Conservation (phyloP, 2,113 vertebrate genomes). For the Calyptomena viridis region DNA sequence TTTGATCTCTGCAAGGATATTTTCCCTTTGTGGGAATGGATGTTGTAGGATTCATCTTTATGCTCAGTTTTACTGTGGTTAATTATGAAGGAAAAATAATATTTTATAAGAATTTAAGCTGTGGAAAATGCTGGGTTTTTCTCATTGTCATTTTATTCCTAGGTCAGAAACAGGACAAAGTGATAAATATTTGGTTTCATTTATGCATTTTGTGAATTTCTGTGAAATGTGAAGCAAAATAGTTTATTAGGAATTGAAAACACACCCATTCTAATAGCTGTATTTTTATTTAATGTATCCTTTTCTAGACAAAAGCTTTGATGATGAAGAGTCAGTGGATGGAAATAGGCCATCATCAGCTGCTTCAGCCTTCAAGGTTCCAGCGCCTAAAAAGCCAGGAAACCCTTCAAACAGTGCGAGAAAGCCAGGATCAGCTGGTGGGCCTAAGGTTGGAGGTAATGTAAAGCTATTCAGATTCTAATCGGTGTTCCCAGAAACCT, state of each 20-base stretch:
- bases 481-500: slow-evolving; percentile 6
- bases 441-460: slow-evolving; percentile 86
- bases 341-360: slow-evolving; percentile 89
- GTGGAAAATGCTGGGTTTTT: slow-evolving; percentile 16
- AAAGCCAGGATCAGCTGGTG: slow-evolving; percentile 86
- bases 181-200: slow-evolving; percentile 59
- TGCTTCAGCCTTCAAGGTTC: slow-evolving; percentile 92
- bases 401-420: slow-evolving; percentile 83
- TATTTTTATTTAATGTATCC: slow-evolving; percentile 24
- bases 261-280: background rate
- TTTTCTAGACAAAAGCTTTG: slow-evolving; percentile 93
- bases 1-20: background rate
- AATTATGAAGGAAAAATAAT: background rate
- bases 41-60: background rate
- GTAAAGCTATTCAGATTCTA: slow-evolving; percentile 47
- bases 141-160: background rate
- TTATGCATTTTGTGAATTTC: slow-evolving; percentile 3
- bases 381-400: slow-evolving; percentile 89
- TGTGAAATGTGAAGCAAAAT: background rate
- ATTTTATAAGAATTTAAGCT: background rate
- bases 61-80: background rate
- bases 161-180: background rate
- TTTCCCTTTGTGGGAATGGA: slow-evolving; percentile 12
- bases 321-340: slow-evolving; percentile 97
- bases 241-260: background rate